Conservation (phyloP, 1,140 invertebrate genomes). For the Caenorhabditis tropicalis region DNA sequence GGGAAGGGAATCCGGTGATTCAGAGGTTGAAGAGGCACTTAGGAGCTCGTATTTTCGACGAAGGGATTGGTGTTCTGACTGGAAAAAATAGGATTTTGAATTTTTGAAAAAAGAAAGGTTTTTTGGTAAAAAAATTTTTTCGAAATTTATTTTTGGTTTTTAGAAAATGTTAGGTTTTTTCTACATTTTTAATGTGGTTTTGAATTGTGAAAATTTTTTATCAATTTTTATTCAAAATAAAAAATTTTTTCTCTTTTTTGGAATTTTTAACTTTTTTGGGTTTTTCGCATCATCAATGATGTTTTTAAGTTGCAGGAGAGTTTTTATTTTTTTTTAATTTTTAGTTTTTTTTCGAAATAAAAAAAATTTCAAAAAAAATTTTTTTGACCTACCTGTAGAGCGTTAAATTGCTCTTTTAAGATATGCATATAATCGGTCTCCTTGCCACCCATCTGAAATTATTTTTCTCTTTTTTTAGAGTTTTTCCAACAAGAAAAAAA, state of each 20-base stretch:
- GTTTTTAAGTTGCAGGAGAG: background rate
- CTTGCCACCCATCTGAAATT: slow-evolving; percentile 5
- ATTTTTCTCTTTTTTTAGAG: background rate
- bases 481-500: background rate
- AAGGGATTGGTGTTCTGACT: background rate
- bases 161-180: no score
- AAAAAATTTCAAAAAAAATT: no score
- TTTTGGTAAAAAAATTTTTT: background rate
- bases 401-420: slow-evolving; percentile 13
- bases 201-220: background rate
- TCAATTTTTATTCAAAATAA: background rate
- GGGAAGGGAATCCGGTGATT: background rate
- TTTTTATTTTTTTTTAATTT: background rate
- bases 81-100: background rate
- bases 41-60: slow-evolving; percentile 4
- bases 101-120: background rate
- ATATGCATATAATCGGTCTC: slow-evolving; percentile 2
- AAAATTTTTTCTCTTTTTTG: background rate
- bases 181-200: background rate
- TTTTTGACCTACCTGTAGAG: slow-evolving; percentile 12
- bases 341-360: background rate
- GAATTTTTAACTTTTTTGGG: no score
- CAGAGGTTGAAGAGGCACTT: background rate
- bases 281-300: no score
- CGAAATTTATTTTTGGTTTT: no score